Evolutionary conservation across 2,888 invertebrate species (phyloP), one percentile per base, ranked within the genome.

Genomic region (Xestia xanthographa): DNA sequence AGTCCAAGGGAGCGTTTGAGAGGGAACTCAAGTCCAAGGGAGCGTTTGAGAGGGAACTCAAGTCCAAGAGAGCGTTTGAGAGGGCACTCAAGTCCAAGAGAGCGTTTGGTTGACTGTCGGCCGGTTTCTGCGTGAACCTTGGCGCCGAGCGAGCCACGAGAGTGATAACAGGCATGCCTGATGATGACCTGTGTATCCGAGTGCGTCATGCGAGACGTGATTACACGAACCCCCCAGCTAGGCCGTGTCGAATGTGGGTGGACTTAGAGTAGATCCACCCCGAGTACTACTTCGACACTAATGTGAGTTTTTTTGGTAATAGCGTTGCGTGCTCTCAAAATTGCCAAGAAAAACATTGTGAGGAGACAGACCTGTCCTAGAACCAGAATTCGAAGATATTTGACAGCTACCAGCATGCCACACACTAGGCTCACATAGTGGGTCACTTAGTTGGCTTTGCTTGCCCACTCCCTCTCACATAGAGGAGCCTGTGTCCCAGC

Each of bases 231-330:
- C 60, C 50, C 66, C 45, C 62, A 38, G 38, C 6, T 56, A 75
- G 77, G 69, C 5, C 66, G 80, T 66, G 66, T 41, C 2, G 38
- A 20, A 22, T 58, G 76, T 34, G n/a, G 26, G 0, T 66, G 83
- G 83, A 80, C 2, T 82, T 66, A 70, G 50, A 2, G 80, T 0
- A 77, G 80, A 11, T 69, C 83, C 83, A 82, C 68, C 75, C 69
- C 69, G n/a, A 11, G 1, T 82, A 66, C 80, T 70, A 48, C 80
- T 58, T 77, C 9, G n/a, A n/a, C n/a, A n/a, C n/a, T n/a, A n/a
- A n/a, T n/a, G n/a, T n/a, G n/a, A n/a, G n/a, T n/a, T n/a, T n/a
- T n/a, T n/a, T n/a, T n/a, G n/a, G n/a, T n/a, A n/a, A n/a, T n/a
- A n/a, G 50, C 63, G 60, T 53, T 29, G 53, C 43, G 29, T 53